These are phyloP conservation scores for Eciton burchellii DNA, from an alignment of 1,140 invertebrate genomes.

Conservation along the genomic window DNA sequence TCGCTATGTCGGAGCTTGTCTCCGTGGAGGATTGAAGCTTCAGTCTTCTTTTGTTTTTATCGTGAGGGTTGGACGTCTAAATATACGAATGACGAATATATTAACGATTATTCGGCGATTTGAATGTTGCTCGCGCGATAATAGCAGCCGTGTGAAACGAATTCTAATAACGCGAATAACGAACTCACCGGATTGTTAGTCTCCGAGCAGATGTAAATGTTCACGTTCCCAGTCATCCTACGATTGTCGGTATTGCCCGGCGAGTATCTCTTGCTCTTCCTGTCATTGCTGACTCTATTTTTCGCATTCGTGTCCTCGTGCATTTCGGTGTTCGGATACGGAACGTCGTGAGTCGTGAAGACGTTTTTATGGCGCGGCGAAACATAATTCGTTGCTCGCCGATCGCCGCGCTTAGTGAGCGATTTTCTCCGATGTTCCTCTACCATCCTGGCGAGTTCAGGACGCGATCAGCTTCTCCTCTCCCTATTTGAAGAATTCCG, in stretches of 20 bases:
- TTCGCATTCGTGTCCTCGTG: neutral
- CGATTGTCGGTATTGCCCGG: constrained; percentile 73
- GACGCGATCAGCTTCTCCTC: neutral
- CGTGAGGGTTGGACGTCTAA: neutral
- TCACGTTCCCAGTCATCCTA: constrained; percentile 76
- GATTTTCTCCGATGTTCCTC: constrained; percentile 7
- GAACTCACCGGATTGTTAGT: constrained; percentile 59
- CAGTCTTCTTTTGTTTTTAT: constrained; percentile 18
- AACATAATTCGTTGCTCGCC: constrained; percentile 1
- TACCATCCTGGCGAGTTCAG: neutral
- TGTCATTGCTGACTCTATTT: constrained; percentile 8
- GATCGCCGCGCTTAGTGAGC: neutral
- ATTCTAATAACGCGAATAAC: neutral
- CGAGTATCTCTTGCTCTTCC: constrained; percentile 26
- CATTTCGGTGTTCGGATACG: neutral
- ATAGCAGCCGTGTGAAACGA: neutral
- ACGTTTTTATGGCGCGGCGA: neutral
- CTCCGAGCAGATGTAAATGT: constrained; percentile 78
- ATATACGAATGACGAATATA: neutral
- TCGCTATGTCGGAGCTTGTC: constrained; percentile 55
- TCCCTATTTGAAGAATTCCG: constrained; percentile 44
- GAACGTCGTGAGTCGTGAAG: neutral
- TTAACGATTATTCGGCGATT: constrained; percentile 8
- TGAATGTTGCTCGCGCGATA: too few species aligned
- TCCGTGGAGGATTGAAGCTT: constrained; percentile 20